Evolutionary conservation across 2,113 vertebrate genomes (phyloP).

Genomic region (Sinocyclocheilus maitianheensis): DNA sequence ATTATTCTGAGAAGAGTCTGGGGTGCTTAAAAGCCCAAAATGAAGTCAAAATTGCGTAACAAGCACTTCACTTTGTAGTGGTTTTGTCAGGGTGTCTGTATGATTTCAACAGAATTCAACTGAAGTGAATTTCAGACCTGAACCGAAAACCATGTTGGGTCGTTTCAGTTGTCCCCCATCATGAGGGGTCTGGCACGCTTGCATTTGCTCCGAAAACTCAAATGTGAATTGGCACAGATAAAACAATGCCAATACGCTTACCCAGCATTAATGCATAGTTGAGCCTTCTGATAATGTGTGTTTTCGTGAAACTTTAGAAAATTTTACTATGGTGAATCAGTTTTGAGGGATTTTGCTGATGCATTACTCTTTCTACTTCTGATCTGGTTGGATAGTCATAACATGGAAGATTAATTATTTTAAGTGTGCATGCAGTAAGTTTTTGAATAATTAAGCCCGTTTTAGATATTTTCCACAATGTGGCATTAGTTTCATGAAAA

Average conservation of each 20-base stretch:
- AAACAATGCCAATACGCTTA: background rate
- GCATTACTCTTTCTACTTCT: background rate
- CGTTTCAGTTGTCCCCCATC: conserved; percentile 73
- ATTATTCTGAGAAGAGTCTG: background rate
- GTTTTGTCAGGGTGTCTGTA: background rate
- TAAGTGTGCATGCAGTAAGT: background rate
- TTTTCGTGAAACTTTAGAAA: background rate
- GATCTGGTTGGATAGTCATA: background rate
- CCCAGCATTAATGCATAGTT: background rate
- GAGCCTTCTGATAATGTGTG: background rate
- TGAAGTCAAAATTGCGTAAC: background rate
- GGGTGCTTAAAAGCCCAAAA: background rate
- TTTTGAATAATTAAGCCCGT: background rate
- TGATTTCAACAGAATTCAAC: background rate
- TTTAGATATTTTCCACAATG: background rate
- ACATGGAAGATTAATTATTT: background rate
- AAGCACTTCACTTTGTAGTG: background rate
- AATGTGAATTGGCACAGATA: background rate
- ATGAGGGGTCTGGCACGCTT: background rate
- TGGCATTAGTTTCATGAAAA: background rate
- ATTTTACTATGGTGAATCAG: background rate
- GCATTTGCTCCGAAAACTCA: background rate
- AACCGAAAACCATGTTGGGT: conserved; percentile 68
- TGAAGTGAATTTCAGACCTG: background rate
- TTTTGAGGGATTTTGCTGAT: background rate